phyloP scores from a whole-genome alignment of 2,888 invertebrate species.

The Pterobdella sp. region DNA sequence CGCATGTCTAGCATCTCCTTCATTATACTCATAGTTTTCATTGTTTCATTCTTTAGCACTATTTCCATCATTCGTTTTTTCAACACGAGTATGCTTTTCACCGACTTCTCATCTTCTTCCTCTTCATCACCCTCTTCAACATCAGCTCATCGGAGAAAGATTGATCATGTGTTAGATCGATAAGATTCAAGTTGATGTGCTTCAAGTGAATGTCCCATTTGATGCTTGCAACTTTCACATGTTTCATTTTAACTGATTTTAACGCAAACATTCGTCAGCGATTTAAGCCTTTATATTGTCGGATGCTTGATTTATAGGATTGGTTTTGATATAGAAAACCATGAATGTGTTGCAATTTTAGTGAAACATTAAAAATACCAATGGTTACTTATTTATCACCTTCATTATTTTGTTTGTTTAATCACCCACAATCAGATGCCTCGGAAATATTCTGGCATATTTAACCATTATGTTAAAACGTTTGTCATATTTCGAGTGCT shows the following conservation, averaged over 20 bases:
- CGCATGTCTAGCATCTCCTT: not conserved
- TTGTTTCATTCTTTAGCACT: not conserved
- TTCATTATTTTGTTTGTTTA: not conserved
- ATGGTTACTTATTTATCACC: too few species aligned
- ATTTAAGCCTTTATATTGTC: too few species aligned
- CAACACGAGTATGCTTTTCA: not conserved
- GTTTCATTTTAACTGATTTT: too few species aligned
- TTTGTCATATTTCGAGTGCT: not conserved
- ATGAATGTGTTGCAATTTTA: too few species aligned
- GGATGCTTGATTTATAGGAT: too few species aligned
- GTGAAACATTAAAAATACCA: too few species aligned
- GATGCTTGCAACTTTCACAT: too few species aligned
- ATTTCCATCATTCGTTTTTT: not conserved
- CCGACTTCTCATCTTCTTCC: not conserved
- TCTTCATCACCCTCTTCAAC: not conserved
- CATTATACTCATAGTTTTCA: not conserved
- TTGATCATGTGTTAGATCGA: slow-evolving; percentile 7
- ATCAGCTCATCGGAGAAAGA: not conserved
- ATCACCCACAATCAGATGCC: not conserved
- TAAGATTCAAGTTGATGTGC: slow-evolving; percentile 7
- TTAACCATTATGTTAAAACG: too few species aligned
- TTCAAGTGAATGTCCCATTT: too few species aligned
- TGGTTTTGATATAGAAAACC: too few species aligned
- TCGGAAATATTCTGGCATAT: too few species aligned
- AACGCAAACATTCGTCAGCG: too few species aligned